Base-by-base conservation (phyloP, 1,140 invertebrate genomes). In the Linepithema humile region DNA sequence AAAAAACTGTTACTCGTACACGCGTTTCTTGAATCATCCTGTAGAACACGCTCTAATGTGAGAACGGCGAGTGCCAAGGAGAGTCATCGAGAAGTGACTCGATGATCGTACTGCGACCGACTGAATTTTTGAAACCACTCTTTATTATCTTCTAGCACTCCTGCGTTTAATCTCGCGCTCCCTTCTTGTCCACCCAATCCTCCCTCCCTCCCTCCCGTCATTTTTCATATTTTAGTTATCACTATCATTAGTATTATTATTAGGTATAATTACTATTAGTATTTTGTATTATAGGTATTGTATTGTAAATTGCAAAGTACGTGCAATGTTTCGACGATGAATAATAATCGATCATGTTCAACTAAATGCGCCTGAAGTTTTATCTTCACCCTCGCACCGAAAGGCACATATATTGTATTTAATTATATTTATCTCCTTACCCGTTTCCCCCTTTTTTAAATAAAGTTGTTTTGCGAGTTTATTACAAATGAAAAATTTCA, bases 281-380 rank as follows among this genome's bases (percentile, higher is more conserved):
- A 87, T 93, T 93, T 93, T 93, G 92, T 93, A 93, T 92, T 86
- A 93, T 92, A 93, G 91, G 93, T 92, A 93, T 90, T 93, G 87
- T 92, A 92, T 84, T 90, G 90, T 92, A 90, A 93, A 90, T 93
- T 93, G 90, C 90, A 89, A 92, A 77, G 88, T 92, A 93, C 87
- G 89, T 91, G 92, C 92, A 94, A 93, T 93, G 93, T 93, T 92
- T 91, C 88, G 91, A 93, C 90, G 91, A 93, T 91, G 90, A 93
- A 93, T 93, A 93, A 93, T 93, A 93, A 93, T 89, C 92, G 90
- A 93, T 92, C 91, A 93, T 93, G 93, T 93, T 93, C 92, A 93
- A 92, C 89, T 89, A 89, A n/a, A 90, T 23, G 5, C 5, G 35
- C 4, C 2, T 35, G 26, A 48, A 23, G 26, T n/a, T 50, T 2